These are phyloP conservation scores for Tribolium castaneum DNA, from an alignment of 1,140 invertebrate species.

Conservation along the genomic window DNA sequence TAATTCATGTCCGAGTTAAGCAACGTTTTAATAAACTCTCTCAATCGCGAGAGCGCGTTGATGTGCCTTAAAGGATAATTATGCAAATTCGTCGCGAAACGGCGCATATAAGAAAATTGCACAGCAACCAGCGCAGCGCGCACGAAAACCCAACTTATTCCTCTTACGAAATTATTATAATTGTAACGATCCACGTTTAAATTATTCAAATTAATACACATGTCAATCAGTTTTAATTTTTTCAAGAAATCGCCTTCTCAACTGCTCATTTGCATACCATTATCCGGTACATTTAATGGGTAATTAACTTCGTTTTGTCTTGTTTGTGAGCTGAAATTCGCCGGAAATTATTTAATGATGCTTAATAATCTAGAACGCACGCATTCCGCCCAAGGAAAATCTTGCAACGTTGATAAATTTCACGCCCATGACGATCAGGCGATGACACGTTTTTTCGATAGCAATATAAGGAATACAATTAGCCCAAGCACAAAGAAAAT, in stretches of 20 bases:
- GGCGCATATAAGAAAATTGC: slow-evolving; percentile 26
- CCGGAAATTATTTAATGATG: slow-evolving; percentile 42
- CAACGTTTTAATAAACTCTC: slow-evolving; percentile 33
- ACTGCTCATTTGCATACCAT: slow-evolving; percentile 28
- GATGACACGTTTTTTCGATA: slow-evolving; percentile 5
- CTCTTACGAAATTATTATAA: slow-evolving; percentile 31
- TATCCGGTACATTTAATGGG: slow-evolving; percentile 29
- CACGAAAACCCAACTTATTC: slow-evolving; percentile 22
- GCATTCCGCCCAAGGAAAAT: slow-evolving; percentile 18
- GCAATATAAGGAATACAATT: not conserved
- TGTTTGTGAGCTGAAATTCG: slow-evolving; percentile 32
- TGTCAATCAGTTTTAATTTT: slow-evolving; percentile 28
- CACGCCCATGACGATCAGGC: not conserved
- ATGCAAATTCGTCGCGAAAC: slow-evolving; percentile 23
- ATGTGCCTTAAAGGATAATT: slow-evolving; percentile 41
- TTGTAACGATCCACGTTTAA: slow-evolving; percentile 33
- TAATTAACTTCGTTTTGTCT: slow-evolving; percentile 36
- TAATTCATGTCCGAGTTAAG: not conserved
- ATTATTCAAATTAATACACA: slow-evolving; percentile 35
- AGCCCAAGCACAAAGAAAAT: too few species aligned
- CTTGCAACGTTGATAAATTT: not conserved
- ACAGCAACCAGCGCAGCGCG: not conserved
- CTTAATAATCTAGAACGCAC: slow-evolving; percentile 39
- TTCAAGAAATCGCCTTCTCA: slow-evolving; percentile 22
- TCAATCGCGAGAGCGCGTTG: slow-evolving; percentile 27